Evolutionary conservation across 2,888 invertebrate species (phyloP).

Genomic region (Xanthorhoe designata): DNA sequence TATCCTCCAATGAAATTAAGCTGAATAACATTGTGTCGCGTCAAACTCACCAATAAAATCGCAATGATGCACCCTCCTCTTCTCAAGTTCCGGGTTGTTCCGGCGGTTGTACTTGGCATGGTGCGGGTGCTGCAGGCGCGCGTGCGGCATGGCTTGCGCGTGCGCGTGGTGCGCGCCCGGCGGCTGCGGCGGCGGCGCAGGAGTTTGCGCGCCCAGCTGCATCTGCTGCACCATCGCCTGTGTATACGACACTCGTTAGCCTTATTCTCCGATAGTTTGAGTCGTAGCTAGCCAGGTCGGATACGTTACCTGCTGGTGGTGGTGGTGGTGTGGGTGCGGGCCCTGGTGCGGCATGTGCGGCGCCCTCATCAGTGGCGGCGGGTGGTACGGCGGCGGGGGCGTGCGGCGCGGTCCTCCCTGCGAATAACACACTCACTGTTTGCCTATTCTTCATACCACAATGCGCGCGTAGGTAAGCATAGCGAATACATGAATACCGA

Average conservation of each 20-base stretch:
- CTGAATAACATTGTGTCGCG: background rate
- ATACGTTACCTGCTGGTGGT: constrained; percentile 61
- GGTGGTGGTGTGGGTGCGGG: constrained; percentile 62
- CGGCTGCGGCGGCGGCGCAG: constrained; percentile 42
- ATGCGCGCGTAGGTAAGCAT: constrained; percentile 7
- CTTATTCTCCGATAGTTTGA: background rate
- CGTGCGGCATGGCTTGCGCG: constrained; percentile 59
- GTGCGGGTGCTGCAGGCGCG: constrained; percentile 67
- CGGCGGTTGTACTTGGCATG: constrained; percentile 94
- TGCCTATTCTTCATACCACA: constrained; percentile 39
- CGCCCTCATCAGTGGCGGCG: constrained; percentile 78
- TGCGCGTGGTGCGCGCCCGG: constrained; percentile 49
- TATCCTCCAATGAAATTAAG: too few species aligned
- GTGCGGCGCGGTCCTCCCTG: constrained; percentile 88
- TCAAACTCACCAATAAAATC: constrained; percentile 92
- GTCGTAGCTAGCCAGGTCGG: background rate
- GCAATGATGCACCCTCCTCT: constrained; percentile 97
- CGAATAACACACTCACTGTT: constrained; percentile 55
- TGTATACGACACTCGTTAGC: constrained; percentile 9
- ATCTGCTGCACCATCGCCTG: constrained; percentile 47
- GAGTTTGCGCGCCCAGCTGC: constrained; percentile 53
- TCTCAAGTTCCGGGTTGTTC: constrained; percentile 98
- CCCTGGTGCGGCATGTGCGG: constrained; percentile 63
- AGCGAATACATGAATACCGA: constrained; percentile 30
- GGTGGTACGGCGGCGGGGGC: constrained; percentile 92